Conservation (phyloP, 2,113 vertebrate genomes). For the Micronisus gabar region DNA sequence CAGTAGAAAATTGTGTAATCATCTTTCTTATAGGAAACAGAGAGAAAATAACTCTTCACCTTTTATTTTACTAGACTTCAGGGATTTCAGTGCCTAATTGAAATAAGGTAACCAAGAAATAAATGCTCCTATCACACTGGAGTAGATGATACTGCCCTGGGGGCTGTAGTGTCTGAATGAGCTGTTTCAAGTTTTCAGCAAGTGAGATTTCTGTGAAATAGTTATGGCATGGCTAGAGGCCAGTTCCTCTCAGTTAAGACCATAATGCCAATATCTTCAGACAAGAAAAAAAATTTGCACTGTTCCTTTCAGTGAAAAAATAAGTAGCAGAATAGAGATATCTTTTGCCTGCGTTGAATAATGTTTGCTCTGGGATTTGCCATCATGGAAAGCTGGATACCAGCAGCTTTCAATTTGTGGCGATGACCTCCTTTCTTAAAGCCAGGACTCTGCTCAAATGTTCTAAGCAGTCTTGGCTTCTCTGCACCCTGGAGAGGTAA, state of each 20-base stretch:
- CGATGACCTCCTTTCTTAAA: background rate
- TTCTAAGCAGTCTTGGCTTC: background rate
- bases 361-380: background rate
- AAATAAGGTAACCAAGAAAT: background rate
- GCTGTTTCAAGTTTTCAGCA: background rate
- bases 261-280: background rate
- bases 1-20: background rate
- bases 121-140: background rate
- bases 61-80: background rate
- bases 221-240: rapidly evolving
- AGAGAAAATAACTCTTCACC: background rate
- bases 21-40: background rate
- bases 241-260: background rate
- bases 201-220: background rate
- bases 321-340: background rate
- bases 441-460: background rate
- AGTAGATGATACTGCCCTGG: background rate
- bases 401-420: background rate
- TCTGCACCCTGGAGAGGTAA: background rate
- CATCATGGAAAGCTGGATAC: background rate
- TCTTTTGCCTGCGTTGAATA: background rate
- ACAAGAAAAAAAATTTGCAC: rapidly evolving
- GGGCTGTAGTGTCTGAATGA: background rate
- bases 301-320: background rate
- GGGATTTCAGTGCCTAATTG: background rate